These are phyloP conservation scores for Octonoba sinensis DNA, from an alignment of 2,888 invertebrate genomes.

Conservation along the genomic window DNA sequence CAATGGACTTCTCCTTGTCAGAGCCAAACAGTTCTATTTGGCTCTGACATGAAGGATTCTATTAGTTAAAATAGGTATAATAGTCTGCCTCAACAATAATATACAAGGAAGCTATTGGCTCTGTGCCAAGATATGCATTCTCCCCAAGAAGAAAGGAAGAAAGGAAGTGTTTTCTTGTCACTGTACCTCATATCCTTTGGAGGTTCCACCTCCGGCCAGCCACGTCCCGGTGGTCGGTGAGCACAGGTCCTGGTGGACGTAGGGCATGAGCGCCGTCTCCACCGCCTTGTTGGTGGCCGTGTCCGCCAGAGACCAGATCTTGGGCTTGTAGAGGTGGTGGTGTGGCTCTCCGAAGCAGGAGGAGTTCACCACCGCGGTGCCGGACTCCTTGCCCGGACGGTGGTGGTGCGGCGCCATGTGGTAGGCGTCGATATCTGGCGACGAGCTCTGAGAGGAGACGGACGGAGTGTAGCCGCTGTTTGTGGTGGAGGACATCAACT, in stretches of 20 bases:
- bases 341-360: not conserved
- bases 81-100: no score
- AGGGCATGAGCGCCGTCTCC: slow-evolving; percentile 77
- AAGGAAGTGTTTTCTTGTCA: no score
- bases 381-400: slow-evolving; percentile 27
- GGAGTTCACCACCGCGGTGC: slow-evolving; percentile 1
- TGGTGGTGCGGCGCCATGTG: slow-evolving; percentile 20
- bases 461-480: slow-evolving; percentile 37
- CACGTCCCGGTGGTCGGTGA: not conserved
- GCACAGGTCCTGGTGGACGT: slow-evolving; percentile 1
- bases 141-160: no score
- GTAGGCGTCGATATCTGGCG: slow-evolving; percentile 31
- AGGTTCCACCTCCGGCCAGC: not conserved
- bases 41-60: no score
- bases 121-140: no score
- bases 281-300: slow-evolving; percentile 90
- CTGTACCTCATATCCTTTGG: not conserved
- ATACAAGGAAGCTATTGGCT: no score
- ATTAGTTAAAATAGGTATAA: no score
- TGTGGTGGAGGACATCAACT: slow-evolving; percentile 24
- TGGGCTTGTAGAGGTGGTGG: slow-evolving; percentile 78
- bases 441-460: slow-evolving; percentile 46
- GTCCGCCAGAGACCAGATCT: slow-evolving; percentile 94
- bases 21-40: no score
- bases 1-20: no score